A percentile compares a stretch with the other conserved stretches of the same genome.
Evolutionary conservation across 1,140 invertebrate species (phyloP).

Genomic region (Euwallacea similis): DNA sequence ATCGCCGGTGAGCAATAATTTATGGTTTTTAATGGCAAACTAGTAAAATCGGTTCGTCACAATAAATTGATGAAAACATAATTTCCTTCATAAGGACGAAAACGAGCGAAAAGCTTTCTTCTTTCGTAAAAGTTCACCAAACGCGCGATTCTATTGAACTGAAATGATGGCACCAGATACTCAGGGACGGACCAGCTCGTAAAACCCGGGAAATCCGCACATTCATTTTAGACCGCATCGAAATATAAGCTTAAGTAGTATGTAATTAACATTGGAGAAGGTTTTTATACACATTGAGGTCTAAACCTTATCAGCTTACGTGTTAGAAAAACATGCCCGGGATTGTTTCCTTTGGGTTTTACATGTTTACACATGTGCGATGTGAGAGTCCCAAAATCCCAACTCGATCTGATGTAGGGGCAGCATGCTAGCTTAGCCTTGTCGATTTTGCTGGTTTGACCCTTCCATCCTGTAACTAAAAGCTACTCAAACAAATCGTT

Average conservation of each 20-base stretch:
- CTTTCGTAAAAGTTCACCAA: constrained; percentile 4
- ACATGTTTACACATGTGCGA: no score
- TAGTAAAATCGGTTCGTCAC: not conserved
- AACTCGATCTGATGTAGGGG: no score
- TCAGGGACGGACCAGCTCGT: constrained; percentile 5
- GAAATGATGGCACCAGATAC: not conserved
- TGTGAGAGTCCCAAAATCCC: no score
- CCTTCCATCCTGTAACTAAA: no score
- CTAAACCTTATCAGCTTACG: no score
- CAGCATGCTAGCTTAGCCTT: no score
- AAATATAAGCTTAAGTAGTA: not conserved
- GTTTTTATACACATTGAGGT: not conserved
- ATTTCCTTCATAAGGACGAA: not conserved
- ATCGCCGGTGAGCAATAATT: no score
- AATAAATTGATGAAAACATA: not conserved
- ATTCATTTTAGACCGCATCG: not conserved
- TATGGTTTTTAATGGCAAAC: no score
- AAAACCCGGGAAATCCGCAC: constrained; percentile 1
- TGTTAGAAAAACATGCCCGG: no score
- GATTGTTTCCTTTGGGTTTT: no score
- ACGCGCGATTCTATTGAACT: not conserved
- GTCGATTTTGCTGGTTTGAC: no score
- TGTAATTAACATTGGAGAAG: constrained; percentile 3
- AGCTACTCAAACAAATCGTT: no score
- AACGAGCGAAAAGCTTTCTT: constrained; percentile 1